Base-by-base conservation (phyloP, 53 echinoderm and acorn worm genomes). In the Holothuria leucospilota region DNA sequence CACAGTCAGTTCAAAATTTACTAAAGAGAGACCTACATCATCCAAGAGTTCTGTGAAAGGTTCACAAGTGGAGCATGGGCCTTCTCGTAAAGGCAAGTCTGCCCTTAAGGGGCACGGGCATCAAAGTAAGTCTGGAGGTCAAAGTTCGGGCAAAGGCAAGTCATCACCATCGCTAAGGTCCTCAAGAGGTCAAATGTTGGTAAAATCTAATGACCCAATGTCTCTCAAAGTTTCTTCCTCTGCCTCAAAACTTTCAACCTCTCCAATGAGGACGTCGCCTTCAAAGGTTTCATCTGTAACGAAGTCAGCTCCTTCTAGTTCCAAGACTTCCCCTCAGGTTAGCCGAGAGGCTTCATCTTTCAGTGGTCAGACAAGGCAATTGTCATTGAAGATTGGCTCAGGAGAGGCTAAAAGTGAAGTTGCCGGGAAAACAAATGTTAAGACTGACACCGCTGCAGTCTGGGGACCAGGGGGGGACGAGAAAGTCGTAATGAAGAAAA, bases 21-120 rank as follows among this genome's bases (percentile, higher is more conserved):
- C 41, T 56, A 16, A 1, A 56, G 56, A 56, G 16, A 56, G 56
- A 18, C 16, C 56, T 3, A 16, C 56, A 18, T 56, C 56, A 42
- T 25, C 75, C 4, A 52, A 75, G 75, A 38, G 46, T 51, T 25
- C 46, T 51, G 14, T 49, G 23, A 75, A 39, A 52, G 75, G 75
- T 51, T 40, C 70, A 4, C 70, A 70, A 30, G 70, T 27, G 34
- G 75, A 75, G 75, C 25, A 75, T 26, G 51, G 13, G 24, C 25
- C 41, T 20, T 72, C 72, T 8, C 40, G 72, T 20, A 72, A 72
- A 40, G 72, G 72, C 10, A 72, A 72, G 72, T 29, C 40, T 7
- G 41, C 72, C 72, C 41, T 72, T 46, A 72, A 72, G 14, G 72
- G 72, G 21, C 72, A 72, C 16, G 72, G 72, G n/a, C 72, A 72